A percentile compares a stretch with the other conserved stretches of the same genome.
These are phyloP conservation scores for Peucedramus taeniatus DNA, from an alignment of 2,113 vertebrate species.

Conservation along the genomic window DNA sequence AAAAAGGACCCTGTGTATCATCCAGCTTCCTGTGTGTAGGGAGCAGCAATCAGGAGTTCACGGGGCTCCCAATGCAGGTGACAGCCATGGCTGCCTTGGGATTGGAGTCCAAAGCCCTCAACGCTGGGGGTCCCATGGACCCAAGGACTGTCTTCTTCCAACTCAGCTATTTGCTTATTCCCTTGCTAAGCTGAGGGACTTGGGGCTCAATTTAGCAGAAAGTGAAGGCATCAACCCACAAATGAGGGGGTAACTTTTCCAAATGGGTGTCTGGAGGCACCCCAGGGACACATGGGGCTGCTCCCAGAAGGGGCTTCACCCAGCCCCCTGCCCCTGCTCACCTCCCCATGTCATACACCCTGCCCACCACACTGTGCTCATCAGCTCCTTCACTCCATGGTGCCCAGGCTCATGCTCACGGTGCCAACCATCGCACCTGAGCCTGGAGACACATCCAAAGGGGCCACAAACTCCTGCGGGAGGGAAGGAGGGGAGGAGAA, in stretches of 20 bases:
- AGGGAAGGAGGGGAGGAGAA: background rate
- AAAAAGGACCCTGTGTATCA: background rate
- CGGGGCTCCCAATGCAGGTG: background rate
- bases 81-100: background rate
- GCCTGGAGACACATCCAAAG: background rate
- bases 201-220: background rate
- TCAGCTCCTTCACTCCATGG: accelerated
- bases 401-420: accelerated
- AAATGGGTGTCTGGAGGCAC: background rate
- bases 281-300: background rate
- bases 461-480: background rate
- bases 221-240: background rate
- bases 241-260: background rate
- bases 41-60: background rate
- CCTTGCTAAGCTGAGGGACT: background rate
- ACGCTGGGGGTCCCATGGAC: background rate
- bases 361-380: background rate
- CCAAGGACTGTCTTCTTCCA: background rate
- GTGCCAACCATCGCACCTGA: background rate
- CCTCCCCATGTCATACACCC: background rate
- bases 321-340: background rate
- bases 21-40: background rate
- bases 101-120: background rate
- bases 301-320: background rate
- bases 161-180: background rate